Conservation (phyloP, 2,113 vertebrate species). For the Myrmecobius fasciatus region DNA sequence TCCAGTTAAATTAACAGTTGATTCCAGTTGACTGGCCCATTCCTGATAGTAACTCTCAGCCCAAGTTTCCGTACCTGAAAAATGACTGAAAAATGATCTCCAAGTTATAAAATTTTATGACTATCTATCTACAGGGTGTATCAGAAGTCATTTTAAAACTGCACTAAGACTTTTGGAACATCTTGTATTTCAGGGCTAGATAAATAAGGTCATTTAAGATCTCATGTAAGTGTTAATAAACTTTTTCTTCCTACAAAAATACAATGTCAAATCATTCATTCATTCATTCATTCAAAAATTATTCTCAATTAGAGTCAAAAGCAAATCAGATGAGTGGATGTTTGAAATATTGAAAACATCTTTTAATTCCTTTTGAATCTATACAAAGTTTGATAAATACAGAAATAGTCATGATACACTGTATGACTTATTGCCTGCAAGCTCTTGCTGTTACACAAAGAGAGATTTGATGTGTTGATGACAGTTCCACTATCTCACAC, state of each 20-base stretch:
- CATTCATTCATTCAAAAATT: constrained; percentile 1
- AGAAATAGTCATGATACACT: constrained; percentile 85
- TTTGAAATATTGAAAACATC: constrained; percentile 85
- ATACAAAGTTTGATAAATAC: constrained; percentile 86
- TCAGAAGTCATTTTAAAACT: not conserved
- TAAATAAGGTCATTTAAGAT: not conserved
- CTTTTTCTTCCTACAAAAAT: constrained; percentile 5
- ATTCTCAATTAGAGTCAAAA: constrained; percentile 56
- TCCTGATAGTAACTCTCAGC: not conserved
- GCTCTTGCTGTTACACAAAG: constrained; percentile 75
- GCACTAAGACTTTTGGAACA: not conserved
- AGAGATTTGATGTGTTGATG: constrained; percentile 67
- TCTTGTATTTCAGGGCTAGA: not conserved
- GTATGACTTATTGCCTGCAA: constrained; percentile 84
- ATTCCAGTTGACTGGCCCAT: not conserved
- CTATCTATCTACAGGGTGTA: not conserved
- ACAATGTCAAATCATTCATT: not conserved
- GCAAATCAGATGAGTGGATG: constrained; percentile 27
- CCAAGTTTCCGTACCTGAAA: not conserved
- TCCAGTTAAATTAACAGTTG: not conserved
- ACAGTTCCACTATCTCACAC: constrained; percentile 79
- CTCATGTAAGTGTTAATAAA: constrained; percentile 6
- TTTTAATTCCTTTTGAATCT: constrained; percentile 86
- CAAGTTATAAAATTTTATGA: not conserved
- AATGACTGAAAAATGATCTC: not conserved